These are phyloP conservation scores for Eurystomus gularis DNA, from an alignment of 2,113 vertebrate species.

Conservation along the genomic window DNA sequence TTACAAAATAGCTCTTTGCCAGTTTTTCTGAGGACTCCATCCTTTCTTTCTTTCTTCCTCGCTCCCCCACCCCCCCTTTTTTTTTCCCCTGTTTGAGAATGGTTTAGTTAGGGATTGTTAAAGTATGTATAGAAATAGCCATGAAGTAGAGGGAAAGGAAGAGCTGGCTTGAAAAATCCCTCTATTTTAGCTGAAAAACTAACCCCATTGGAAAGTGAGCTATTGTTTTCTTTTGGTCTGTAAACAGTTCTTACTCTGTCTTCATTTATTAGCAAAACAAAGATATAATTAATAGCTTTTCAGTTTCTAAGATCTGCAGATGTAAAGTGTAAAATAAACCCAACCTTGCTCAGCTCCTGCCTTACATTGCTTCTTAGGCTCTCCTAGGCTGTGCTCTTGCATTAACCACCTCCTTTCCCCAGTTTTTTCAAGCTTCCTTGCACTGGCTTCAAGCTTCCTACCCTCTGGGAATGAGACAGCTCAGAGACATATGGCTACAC, in stretches of 20 bases:
- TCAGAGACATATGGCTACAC: background rate
- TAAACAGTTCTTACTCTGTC: conserved; percentile 4
- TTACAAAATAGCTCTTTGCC: conserved; percentile 71
- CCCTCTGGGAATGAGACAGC: background rate
- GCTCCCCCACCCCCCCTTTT: too few species aligned
- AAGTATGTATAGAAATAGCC: conserved; percentile 55
- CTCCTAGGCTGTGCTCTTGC: background rate
- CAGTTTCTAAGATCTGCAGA: background rate
- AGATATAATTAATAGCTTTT: background rate
- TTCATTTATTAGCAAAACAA: background rate
- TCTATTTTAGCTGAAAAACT: conserved; percentile 24
- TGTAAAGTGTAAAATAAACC: background rate
- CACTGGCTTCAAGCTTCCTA: background rate
- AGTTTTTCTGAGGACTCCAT: conserved; percentile 64
- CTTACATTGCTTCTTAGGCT: background rate
- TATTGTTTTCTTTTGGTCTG: background rate
- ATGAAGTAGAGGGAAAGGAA: conserved; percentile 51
- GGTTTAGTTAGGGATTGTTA: conserved; percentile 39
- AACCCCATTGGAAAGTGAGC: conserved; percentile 5
- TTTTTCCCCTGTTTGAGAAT: background rate
- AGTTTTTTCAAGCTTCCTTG: background rate
- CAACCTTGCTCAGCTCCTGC: background rate
- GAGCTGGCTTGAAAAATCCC: background rate
- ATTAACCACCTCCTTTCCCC: background rate
- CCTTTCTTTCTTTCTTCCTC: conserved; percentile 50